Conservation (phyloP, 2,888 invertebrate species). For the Brassicogethes aeneus region DNA sequence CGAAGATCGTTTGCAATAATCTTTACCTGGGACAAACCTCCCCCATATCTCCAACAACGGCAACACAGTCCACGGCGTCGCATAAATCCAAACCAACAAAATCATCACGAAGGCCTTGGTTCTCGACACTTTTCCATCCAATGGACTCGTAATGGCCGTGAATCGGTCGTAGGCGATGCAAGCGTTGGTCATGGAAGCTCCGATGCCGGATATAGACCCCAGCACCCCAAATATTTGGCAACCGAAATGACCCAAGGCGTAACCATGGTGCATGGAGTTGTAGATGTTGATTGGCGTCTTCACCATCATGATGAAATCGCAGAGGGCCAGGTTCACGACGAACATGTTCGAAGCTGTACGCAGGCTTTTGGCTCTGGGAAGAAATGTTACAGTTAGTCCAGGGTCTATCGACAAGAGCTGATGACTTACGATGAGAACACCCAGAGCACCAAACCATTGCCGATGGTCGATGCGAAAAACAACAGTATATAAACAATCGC, state of each 20-base stretch:
- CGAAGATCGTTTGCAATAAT: neutral
- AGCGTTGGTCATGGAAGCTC: constrained; percentile 70
- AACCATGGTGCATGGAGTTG: constrained; percentile 72
- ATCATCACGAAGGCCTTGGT: constrained; percentile 75
- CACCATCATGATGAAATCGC: constrained; percentile 81
- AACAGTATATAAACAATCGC: constrained; percentile 70
- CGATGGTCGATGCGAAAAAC: constrained; percentile 55
- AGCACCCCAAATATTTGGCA: constrained; percentile 70
- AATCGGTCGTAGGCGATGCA: constrained; percentile 78
- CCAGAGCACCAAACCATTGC: constrained; percentile 81
- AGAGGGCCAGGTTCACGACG: constrained; percentile 71
- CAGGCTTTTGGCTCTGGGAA: constrained; percentile 56
- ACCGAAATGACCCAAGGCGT: constrained; percentile 61
- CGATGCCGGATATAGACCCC: constrained; percentile 73
- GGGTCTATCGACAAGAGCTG: too few relatives aligned
- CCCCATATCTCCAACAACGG: constrained; percentile 80
- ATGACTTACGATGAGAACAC: constrained; percentile 74
- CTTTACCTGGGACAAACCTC: constrained; percentile 66
- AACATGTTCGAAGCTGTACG: constrained; percentile 77
- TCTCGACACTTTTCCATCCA: constrained; percentile 71
- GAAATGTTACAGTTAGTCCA: constrained; percentile 79
- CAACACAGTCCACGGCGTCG: constrained; percentile 72
- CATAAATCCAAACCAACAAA: constrained; percentile 63
- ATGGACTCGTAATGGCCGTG: constrained; percentile 71
- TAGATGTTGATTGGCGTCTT: constrained; percentile 81